Evolutionary conservation across 2,113 vertebrate genomes (phyloP), one percentile per base, ranked within the genome.

Genomic region (Stictonetta naevosa): DNA sequence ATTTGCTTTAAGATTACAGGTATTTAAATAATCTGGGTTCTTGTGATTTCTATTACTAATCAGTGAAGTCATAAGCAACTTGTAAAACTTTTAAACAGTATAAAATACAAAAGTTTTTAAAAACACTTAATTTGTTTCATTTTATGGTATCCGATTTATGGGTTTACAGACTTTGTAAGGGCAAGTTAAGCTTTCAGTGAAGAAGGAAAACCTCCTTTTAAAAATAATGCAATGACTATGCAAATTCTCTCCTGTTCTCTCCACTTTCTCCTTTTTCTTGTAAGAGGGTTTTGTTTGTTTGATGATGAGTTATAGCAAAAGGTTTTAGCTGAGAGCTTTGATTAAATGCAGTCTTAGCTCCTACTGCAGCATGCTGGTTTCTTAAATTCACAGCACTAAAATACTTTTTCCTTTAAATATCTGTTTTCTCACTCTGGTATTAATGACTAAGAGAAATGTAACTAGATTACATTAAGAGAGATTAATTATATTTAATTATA

Each of bases 61-160:
- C 0, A 1, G 20, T 34, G 14, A 6, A 34, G 13, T 26, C 1
- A 3, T 29, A 50, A 62, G 11, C 8, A 56, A 56, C 31, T 62
- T 86, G 6, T 7, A 44, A 8, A 46, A 11, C 13, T 88, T 55
- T 48, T 36, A 23, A 76, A 33, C 10, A 19, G 10, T 26, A n/a
- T n/a, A 38, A 73, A 36, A 50, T 31, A 10, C 18, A 28, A 52
- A 46, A 81, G 31, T 2, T 23, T 69, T 64, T 56, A 1, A 20
- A 75, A 90, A 8, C 46, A 86, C 42, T 85, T 38, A 2, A n/a
- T 52, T 84, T 48, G 13, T 22, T 86, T 76, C 31, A 4, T 3
- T 82, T 83, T 33, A 46, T 56, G 29, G 44, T 34, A 25, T 42
- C 60, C 59, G 29, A 71, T n/a, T 42, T 42, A 22, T 26, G 48